Evolutionary conservation across 2,888 invertebrate genomes (phyloP).

Genomic region (Oasisia sp.): DNA sequence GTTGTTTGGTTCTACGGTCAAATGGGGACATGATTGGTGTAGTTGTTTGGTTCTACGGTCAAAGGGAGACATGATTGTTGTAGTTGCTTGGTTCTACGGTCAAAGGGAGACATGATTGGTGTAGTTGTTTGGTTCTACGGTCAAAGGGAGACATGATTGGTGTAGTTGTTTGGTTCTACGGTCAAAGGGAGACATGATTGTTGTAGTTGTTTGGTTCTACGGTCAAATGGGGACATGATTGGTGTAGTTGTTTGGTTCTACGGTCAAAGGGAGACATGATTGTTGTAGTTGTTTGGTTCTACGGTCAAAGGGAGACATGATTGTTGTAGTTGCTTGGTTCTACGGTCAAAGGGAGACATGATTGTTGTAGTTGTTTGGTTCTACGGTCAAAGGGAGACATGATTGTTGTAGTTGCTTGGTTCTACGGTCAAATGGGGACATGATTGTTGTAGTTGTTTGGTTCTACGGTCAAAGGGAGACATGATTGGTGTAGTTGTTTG

Average conservation of each 20-base stretch:
- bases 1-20: background rate
- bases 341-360: background rate
- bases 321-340: background rate
- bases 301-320: background rate
- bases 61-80: background rate
- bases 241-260: background rate
- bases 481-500: conserved; percentile 21
- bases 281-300: background rate
- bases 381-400: background rate
- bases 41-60: background rate
- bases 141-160: background rate
- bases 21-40: background rate
- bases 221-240: background rate
- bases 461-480: background rate
- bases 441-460: background rate
- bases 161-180: background rate
- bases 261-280: background rate
- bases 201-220: background rate
- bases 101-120: background rate
- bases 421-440: background rate
- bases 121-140: background rate
- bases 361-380: background rate
- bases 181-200: background rate
- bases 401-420: background rate
- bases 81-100: background rate